A percentile compares a stretch with the other conserved stretches of the same genome.
These are phyloP conservation scores for Venusia cambrica DNA, from an alignment of 2,888 invertebrate genomes.

Conservation along the genomic window DNA sequence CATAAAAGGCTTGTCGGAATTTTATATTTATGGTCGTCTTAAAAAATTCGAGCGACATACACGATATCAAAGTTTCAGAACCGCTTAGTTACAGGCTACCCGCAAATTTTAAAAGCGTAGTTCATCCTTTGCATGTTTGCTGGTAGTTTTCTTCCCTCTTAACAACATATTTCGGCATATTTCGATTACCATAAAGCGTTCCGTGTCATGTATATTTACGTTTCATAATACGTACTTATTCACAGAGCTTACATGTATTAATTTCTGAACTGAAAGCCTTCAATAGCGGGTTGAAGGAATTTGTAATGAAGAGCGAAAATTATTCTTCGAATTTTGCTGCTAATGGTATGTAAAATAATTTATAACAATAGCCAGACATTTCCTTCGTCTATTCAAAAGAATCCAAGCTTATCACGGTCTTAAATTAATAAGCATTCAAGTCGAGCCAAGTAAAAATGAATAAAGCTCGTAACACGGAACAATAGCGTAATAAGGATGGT, in stretches of 20 bases:
- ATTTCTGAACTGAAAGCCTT: conserved; percentile 48
- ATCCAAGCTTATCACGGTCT: conserved; percentile 78
- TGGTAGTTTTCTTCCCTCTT: conserved; percentile 76
- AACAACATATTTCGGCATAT: conserved; percentile 81
- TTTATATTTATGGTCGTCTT: conserved; percentile 67
- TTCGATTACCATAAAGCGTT: conserved; percentile 81
- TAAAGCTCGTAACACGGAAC: conserved; percentile 79
- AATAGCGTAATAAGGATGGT: conserved; percentile 79
- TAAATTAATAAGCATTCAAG: conserved; percentile 82
- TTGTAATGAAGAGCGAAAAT: conserved; percentile 24
- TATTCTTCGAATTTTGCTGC: conserved; percentile 34
- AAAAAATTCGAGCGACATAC: conserved; percentile 64
- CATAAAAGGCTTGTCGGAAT: conserved; percentile 61
- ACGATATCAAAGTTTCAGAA: conserved; percentile 62
- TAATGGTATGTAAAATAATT: conserved; percentile 74
- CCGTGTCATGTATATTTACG: conserved; percentile 72
- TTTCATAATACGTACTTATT: conserved; percentile 54
- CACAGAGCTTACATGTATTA: conserved; percentile 56
- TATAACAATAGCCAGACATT: conserved; percentile 74
- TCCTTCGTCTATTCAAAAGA: conserved; percentile 75
- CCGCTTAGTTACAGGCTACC: conserved; percentile 64
- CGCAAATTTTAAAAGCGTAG: conserved; percentile 74
- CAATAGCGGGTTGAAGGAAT: conserved; percentile 22
- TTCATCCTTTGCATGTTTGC: conserved; percentile 77
- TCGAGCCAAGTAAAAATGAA: conserved; percentile 81